A percentile compares a stretch with the other conserved stretches of the same genome.
Conservation (phyloP, 2,113 vertebrate genomes). For the Cisticola juncidis region DNA sequence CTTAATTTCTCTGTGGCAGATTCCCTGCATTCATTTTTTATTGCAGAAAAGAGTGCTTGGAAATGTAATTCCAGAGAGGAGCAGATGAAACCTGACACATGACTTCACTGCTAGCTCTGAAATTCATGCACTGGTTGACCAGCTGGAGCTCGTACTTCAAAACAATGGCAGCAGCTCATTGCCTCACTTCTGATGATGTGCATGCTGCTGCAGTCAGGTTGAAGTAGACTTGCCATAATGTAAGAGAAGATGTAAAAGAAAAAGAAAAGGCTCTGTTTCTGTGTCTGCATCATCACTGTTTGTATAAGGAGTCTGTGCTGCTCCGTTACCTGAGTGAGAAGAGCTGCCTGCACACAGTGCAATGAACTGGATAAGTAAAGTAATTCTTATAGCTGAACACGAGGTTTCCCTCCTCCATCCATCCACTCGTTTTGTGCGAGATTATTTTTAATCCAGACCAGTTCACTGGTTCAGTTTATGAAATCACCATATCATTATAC, state of each 20-base stretch:
- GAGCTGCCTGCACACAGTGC: not conserved
- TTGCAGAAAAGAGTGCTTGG: not conserved
- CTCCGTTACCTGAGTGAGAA: not conserved
- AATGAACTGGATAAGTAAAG: not conserved
- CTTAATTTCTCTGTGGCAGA: not conserved
- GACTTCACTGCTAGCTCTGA: not conserved
- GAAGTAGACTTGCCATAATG: not conserved
- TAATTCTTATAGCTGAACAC: not conserved
- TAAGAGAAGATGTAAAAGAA: not conserved
- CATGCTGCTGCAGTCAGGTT: not conserved
- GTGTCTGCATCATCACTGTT: not conserved
- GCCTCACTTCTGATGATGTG: not conserved
- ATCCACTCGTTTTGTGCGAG: not conserved
- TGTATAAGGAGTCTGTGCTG: not conserved
- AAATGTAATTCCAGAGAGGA: not conserved
- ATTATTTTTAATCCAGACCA: not conserved
- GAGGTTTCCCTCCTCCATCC: not conserved
- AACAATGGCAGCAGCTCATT: not conserved
- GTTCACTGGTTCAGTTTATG: not conserved
- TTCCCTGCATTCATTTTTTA: not conserved
- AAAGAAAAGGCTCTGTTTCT: not conserved
- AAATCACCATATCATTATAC: not conserved
- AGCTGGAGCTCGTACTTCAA: not conserved
- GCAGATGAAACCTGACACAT: not conserved
- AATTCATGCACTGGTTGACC: not conserved